Base-by-base conservation (phyloP, 1,140 invertebrate species). In the Bradynema listronoti region DNA sequence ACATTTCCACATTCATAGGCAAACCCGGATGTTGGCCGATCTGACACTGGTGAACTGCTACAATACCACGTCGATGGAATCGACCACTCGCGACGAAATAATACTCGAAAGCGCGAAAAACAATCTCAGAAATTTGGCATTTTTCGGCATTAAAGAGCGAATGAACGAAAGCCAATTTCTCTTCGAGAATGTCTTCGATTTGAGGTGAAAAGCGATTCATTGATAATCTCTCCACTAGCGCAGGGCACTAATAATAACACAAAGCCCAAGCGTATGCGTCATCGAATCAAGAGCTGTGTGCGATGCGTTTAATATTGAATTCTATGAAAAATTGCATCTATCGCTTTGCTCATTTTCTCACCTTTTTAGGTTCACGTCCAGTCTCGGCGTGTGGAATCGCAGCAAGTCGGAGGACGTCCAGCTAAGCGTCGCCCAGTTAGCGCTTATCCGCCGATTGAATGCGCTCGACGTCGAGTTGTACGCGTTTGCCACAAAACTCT, bases 11-110 rank as follows among this genome's bases (percentile, higher is more conserved):
- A 34, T 43, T 53, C 68, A 49, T 11, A 73, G 93, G 57, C 92
- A 97, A 81, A 96, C 93, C 0, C 82, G 94, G 68, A 99, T 99
- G 94, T 79, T 98, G 61, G 89, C 92, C 33, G 90, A 95, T 83
- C 81, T 97, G 61, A 87, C 87, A 54, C 82, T 94, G 43, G 86
- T 97, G 19, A 90, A 91, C 52, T 98, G 94, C 80, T 97, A 98
- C 81, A 63, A 77, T 52, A 24, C 29, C 7, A 39, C 41, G 7
- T 19, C 54, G 9, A 71, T 67, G 29, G n/a, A 53, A 24, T 29
- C 36, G 6, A 30, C 58, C 7, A 59, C 45, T 29, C 49, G 75
- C 27, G 74, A 78, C 24, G 43, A 41, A 30, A 69, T 78, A 22
- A 58, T 77, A 65, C 56, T 99, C 34, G 86, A 88, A 32, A 92